These are phyloP conservation scores for Apis dorsata DNA, from an alignment of 1,140 invertebrate species.

Conservation along the genomic window DNA sequence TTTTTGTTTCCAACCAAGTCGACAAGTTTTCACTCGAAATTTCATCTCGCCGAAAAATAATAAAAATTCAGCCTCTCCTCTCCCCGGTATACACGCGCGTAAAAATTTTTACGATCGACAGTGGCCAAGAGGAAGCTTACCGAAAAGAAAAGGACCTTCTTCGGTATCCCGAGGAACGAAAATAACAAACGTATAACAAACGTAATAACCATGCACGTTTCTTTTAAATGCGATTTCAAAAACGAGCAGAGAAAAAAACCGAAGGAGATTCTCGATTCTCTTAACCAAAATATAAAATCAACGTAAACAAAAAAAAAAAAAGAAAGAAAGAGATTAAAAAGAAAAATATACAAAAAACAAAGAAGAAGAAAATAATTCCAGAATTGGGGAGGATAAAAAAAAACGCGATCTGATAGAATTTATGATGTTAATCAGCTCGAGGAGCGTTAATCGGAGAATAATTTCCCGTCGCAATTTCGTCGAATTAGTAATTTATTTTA, in stretches of 20 bases:
- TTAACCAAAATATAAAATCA: not conserved
- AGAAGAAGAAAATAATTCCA: not conserved
- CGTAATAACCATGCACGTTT: not conserved
- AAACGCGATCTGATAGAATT: constrained; percentile 19
- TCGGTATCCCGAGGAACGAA: not conserved
- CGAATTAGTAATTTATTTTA: constrained; percentile 48
- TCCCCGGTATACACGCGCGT: not conserved
- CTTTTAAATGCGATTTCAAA: constrained; percentile 4
- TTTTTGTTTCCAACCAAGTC: too few species aligned
- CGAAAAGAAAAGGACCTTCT: constrained; percentile 5
- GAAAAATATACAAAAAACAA: not conserved
- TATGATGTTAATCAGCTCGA: constrained; percentile 29
- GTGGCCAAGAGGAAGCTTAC: not conserved
- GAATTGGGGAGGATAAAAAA: constrained; percentile 15
- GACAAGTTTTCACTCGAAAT: too few species aligned
- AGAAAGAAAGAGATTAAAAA: not conserved
- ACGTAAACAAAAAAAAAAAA: not conserved
- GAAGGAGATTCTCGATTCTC: not conserved
- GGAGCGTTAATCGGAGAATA: constrained; percentile 36
- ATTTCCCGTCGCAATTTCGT: constrained; percentile 41
- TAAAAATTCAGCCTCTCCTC: not conserved
- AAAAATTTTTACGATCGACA: constrained; percentile 48
- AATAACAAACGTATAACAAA: constrained; percentile 20
- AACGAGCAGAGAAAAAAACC: not conserved
- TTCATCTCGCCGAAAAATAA: not conserved